Base-by-base conservation (phyloP, 2,797 vertebrate species). In the Poeciliopsis turneri region DNA sequence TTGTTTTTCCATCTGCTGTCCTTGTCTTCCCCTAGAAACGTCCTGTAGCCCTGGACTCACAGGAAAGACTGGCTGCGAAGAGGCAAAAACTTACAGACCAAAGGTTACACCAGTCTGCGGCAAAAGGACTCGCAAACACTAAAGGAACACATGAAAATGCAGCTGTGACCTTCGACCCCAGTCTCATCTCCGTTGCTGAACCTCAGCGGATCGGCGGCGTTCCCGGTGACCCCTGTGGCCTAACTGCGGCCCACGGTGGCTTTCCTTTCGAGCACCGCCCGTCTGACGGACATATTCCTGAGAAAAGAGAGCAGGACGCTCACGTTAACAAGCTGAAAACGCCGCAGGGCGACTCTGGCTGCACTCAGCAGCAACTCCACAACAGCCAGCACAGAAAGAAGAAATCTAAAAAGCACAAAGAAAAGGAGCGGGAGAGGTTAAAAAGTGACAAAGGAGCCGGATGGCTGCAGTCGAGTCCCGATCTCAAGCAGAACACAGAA, bases 401-500 rank as follows among this genome's bases (percentile, higher is more conserved):
- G 87, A 96, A 96, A 83, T 94, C 94, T 9, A 96, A 96, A 89
- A 96, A 95, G 89, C 95, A 96, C 88, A 96, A 95, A 91, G 95
- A 95, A 78, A 95, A 95, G 57, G 94, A 96, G 74, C 92, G 94
- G 20, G 95, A 95, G 70, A 89, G 90, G 45, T 89, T 94, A 78
- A 96, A 94, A 91, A 90, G 91, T 46, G 82, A 79, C 79, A 87
- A 80, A 81, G 79, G 72, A 69, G 74, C 39, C 4, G 80, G 86
- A 1, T 95, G 94, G 94, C 57, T 90, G 8, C 91, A 92, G 77
- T 90, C 82, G 0, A 95, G 93, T 86, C 92, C 92, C 11, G 92
- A 95, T 76, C 91, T 93, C 30, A 95, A 95, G 84, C 90, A 91
- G 74, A 91, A 89, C 77, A 64, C 78, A 33, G 92, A 93, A 79